A percentile compares a stretch with the other conserved stretches of the same genome.
phyloP scores from a whole-genome alignment of 2,113 vertebrate species.

The Sylvilagus bachmani region DNA sequence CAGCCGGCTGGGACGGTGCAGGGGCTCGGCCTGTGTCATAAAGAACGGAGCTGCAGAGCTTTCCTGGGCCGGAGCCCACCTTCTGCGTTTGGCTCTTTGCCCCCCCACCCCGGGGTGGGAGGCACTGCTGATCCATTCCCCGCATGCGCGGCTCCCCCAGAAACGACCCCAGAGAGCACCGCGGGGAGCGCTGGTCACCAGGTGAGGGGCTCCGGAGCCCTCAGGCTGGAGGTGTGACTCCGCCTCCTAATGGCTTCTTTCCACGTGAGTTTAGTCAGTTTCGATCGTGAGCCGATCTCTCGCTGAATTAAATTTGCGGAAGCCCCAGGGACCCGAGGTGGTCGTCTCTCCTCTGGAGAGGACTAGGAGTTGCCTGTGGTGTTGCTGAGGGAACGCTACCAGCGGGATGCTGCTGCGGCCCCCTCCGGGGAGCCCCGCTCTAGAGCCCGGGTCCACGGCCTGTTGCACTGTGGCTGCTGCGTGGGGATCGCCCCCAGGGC shows the following conservation, averaged over 20 bases:
- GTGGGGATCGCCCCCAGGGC: neutral
- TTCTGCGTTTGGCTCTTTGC: neutral
- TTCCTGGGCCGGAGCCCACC: neutral
- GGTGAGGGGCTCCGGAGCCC: no score
- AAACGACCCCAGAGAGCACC: neutral
- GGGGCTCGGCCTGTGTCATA: neutral
- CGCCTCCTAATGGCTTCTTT: neutral
- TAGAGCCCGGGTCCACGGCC: neutral
- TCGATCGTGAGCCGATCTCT: neutral
- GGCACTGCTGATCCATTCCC: neutral
- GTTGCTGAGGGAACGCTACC: neutral
- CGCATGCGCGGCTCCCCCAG: neutral
- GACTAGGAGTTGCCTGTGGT: neutral
- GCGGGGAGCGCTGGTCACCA: no score
- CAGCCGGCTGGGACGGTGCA: rapidly evolving
- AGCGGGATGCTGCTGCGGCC: neutral
- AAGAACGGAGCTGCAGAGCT: neutral
- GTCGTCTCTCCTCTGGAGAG: neutral
- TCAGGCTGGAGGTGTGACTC: no score
- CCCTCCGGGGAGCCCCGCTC: neutral
- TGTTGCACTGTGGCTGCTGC: neutral
- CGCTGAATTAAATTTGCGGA: neutral
- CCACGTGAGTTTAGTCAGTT: neutral
- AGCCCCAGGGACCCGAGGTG: neutral
- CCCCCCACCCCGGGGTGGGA: neutral